Conservation (phyloP, 2,888 invertebrate genomes). For the Tiliacea citrago region DNA sequence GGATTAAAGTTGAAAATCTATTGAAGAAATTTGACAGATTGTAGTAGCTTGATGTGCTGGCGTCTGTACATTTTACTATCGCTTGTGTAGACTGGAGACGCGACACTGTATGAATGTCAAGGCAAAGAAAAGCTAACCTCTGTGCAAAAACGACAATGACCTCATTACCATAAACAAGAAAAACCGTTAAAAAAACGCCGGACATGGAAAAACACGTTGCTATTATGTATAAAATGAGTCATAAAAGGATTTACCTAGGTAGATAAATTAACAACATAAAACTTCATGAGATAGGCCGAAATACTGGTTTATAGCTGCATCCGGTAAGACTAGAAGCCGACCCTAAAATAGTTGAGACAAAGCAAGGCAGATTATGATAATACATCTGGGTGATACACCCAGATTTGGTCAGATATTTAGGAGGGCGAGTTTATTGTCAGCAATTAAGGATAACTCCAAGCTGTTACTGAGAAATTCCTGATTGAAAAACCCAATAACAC, state of each 20-base stretch:
- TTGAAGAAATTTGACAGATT: too few species aligned
- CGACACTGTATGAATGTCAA: constrained; percentile 50
- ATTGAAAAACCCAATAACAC: background rate
- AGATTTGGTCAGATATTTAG: background rate
- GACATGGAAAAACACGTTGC: constrained; percentile 15
- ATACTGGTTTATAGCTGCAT: background rate
- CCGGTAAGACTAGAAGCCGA: background rate
- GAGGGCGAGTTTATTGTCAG: background rate
- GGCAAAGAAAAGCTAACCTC: constrained; percentile 43
- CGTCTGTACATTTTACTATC: too few species aligned
- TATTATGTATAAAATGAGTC: background rate
- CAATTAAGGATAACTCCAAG: too few species aligned
- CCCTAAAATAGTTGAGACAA: background rate
- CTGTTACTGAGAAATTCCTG: background rate
- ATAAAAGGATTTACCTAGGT: background rate
- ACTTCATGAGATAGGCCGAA: background rate
- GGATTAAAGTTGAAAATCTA: too few species aligned
- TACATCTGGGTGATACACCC: background rate
- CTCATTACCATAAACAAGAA: constrained; percentile 38
- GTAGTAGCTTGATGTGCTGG: too few species aligned
- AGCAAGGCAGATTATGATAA: background rate
- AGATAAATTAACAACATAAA: background rate
- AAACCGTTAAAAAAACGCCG: background rate
- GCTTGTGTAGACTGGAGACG: background rate
- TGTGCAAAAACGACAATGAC: constrained; percentile 54